phyloP scores from a whole-genome alignment of 2,797 vertebrate species.

The Hemibagrus guttatus region DNA sequence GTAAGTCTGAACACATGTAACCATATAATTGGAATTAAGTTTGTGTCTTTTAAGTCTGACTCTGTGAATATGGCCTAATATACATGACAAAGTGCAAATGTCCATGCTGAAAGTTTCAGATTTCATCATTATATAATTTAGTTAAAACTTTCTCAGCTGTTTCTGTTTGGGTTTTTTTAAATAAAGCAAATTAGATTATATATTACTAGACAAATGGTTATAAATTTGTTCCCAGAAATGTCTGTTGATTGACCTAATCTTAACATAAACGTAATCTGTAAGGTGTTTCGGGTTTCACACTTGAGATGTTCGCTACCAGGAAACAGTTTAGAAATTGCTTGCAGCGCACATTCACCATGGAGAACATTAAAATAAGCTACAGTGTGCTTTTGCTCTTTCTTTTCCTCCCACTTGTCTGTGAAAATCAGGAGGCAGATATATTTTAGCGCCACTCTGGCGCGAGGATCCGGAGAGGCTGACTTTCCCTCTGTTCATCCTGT shows the following conservation, averaged over 20 bases:
- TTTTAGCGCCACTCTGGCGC: slow-evolving; percentile 53
- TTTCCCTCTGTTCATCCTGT: slow-evolving; percentile 54
- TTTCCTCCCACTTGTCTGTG: slow-evolving; percentile 49
- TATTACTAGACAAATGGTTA: background rate
- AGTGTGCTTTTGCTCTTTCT: slow-evolving; percentile 47
- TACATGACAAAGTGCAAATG: background rate
- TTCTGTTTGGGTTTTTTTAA: too few relatives aligned
- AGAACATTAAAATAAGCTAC: slow-evolving; percentile 51
- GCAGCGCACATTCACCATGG: slow-evolving; percentile 41
- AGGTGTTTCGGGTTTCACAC: slow-evolving; percentile 10
- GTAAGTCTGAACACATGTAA: background rate
- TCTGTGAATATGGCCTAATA: background rate
- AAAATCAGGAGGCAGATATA: slow-evolving; percentile 56
- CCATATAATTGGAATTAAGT: background rate
- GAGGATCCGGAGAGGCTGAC: slow-evolving; percentile 39
- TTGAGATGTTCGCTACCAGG: slow-evolving; percentile 12
- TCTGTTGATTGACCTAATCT: background rate
- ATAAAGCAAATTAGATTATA: background rate
- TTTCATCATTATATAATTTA: background rate
- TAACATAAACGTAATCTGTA: background rate
- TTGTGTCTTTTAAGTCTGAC: background rate
- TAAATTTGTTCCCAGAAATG: background rate
- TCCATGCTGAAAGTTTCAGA: background rate
- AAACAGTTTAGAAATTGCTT: slow-evolving; percentile 27
- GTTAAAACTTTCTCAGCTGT: background rate